phyloP scores from a whole-genome alignment of 2,113 vertebrate species.

The Neodontobutis hainanensis region DNA sequence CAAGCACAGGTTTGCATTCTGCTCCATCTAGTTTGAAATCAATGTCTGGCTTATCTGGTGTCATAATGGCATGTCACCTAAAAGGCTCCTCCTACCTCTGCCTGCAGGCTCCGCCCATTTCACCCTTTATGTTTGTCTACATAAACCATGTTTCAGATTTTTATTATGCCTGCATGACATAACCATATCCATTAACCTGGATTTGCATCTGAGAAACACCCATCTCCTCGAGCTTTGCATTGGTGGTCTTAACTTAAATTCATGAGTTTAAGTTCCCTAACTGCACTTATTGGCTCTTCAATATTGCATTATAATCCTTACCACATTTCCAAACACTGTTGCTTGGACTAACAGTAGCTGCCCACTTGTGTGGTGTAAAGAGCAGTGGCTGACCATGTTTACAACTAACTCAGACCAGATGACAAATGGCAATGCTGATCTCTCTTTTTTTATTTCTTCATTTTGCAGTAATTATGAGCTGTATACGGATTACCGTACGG shows the following conservation, averaged over 20 bases:
- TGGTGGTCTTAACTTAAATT: conserved; percentile 64
- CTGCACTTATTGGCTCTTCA: conserved; percentile 45
- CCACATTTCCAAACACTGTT: conserved; percentile 7
- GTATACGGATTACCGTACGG: conserved; percentile 82
- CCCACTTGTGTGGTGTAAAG: conserved; percentile 38
- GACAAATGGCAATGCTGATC: conserved; percentile 73
- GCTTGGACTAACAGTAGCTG: conserved; percentile 57
- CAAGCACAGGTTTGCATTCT: conserved; percentile 16
- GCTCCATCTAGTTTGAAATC: conserved; percentile 59
- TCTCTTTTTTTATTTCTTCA: conserved; percentile 80
- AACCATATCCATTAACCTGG: conserved; percentile 55
- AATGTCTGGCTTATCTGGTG: conserved; percentile 63
- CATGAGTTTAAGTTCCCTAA: conserved; percentile 80
- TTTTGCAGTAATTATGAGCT: conserved; percentile 88
- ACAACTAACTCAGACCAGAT: conserved; percentile 31
- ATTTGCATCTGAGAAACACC: conserved; percentile 61
- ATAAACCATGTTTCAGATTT: conserved; percentile 42
- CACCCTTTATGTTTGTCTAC: conserved; percentile 49
- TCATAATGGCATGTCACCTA: conserved; percentile 65
- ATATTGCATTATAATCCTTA: not conserved
- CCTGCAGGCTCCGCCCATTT: conserved; percentile 72
- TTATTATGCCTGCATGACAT: conserved; percentile 75
- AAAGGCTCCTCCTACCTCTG: conserved; percentile 82
- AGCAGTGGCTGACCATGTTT: conserved; percentile 22
- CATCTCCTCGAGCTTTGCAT: conserved; percentile 38